A percentile compares a stretch with the other conserved stretches of the same genome.
Conservation (phyloP, 2,888 invertebrate genomes). For the Anthophora plumipes region DNA sequence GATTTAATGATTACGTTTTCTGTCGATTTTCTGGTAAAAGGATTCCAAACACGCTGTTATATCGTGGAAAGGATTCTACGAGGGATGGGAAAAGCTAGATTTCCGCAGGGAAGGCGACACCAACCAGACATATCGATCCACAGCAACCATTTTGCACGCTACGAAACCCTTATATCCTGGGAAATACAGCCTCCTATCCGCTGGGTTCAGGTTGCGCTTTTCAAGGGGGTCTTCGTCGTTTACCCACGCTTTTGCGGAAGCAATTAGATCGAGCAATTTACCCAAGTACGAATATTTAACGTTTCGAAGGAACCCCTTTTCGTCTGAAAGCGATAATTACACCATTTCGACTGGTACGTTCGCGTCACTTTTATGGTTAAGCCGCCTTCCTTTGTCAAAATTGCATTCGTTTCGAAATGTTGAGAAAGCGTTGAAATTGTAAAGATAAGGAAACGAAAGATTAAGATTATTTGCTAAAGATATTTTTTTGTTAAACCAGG, state of each 20-base stretch:
- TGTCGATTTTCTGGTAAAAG: too few relatives aligned
- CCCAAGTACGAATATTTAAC: slow-evolving; percentile 10
- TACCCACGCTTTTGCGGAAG: slow-evolving; percentile 5
- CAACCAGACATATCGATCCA: slow-evolving; percentile 64
- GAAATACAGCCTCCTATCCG: slow-evolving; percentile 48
- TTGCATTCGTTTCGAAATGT: neutral
- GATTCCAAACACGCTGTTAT: neutral
- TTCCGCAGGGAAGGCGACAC: slow-evolving; percentile 41
- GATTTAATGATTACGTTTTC: too few relatives aligned
- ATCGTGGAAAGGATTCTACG: slow-evolving; percentile 17
- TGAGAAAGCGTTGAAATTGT: neutral
- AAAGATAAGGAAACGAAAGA: neutral
- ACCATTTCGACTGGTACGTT: neutral
- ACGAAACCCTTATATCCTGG: slow-evolving; percentile 40
- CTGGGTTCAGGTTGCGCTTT: slow-evolving; percentile 29
- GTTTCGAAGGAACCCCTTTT: neutral
- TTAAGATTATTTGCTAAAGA: neutral
- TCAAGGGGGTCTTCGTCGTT: neutral
- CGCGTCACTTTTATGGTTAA: neutral
- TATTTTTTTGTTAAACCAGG: too few relatives aligned
- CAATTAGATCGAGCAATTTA: slow-evolving; percentile 18
- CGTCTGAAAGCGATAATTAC: neutral
- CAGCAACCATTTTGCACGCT: slow-evolving; percentile 47
- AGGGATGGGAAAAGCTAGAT: slow-evolving; percentile 36
- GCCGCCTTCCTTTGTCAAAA: neutral